Base-by-base conservation (phyloP, 2,113 vertebrate genomes). In the Tor tambroides region DNA sequence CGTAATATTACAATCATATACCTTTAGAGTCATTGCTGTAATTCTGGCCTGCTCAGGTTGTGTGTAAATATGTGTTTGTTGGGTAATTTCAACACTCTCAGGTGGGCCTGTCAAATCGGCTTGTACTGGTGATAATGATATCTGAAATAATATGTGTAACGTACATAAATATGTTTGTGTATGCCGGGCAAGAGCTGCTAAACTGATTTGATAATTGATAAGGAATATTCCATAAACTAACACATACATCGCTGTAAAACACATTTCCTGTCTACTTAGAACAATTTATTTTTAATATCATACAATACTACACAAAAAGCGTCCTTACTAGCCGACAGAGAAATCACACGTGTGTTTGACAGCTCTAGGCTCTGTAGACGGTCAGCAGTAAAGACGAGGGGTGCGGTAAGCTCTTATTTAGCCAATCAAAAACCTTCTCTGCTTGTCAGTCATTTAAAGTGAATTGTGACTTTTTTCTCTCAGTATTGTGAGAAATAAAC, bases 71-170 rank as follows among this genome's bases (percentile, higher is more conserved):
- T 54, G 26, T 46, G 26, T 71, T 51, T 35, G 15, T 51, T 32
- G 32, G 38, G 4, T 51, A 49, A 49, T 49, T 15, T 78, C 26
- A 28, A 54, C 46, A 10, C 21, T 65, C 8, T 67, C 38, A 43
- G 26, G 23, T 83, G 19, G 80, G 80, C 80, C 63, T 69, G 81
- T 83, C 81, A 54, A 10, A 67, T 6, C 23, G 49, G 14, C 1
- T 72, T 21, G 32, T 19, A 12, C 6, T 17, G n/a, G 35, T 43
- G 59, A 6, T 78, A 1, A 9, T 78, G 28, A 78, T 81, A 5
- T 26, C 12, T 41, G 17, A 41, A 46, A 35, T 28, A 12, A 10
- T 41, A 17, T 81, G 5, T 35, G 8, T 63, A 10, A 38, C 38
- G 51, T 54, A 54, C 35, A 15, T 65, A 26, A 5, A 32, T 11